These are phyloP conservation scores for Sander vitreus DNA, from an alignment of 2,113 vertebrate species.

Conservation along the genomic window DNA sequence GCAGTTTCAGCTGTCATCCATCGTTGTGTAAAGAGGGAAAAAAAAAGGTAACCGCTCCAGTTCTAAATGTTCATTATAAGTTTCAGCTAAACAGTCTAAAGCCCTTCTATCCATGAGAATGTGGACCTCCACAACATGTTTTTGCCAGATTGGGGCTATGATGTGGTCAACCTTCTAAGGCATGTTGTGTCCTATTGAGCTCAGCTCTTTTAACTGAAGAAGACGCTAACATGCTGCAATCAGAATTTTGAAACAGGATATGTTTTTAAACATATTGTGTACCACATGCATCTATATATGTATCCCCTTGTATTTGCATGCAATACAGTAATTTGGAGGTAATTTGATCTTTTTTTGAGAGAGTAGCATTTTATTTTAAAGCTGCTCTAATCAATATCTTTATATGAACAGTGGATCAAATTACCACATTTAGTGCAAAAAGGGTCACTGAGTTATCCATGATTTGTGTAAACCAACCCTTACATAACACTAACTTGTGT, in stretches of 20 bases:
- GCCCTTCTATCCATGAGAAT: neutral
- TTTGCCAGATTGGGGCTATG: neutral
- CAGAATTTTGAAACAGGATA: neutral
- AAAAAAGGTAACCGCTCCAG: conserved; percentile 10
- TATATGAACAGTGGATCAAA: no score
- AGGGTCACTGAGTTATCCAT: no score
- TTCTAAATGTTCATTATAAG: neutral
- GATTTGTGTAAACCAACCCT: no score
- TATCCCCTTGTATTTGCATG: no score
- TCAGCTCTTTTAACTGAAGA: neutral
- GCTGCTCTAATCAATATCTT: no score
- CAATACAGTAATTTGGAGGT: no score
- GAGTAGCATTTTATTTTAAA: no score
- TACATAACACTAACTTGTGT: no score
- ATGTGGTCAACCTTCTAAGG: neutral
- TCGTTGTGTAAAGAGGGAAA: conserved; percentile 6
- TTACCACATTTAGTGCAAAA: no score
- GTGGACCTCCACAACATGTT: neutral
- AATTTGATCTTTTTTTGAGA: no score
- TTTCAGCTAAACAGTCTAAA: neutral
- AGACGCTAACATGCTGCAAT: neutral
- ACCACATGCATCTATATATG: no score
- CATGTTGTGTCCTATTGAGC: neutral
- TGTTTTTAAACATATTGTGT: neutral
- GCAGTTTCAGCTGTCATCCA: conserved; percentile 33